A percentile compares a stretch with the other conserved stretches of the same genome.
These are phyloP conservation scores for Leptopilina drosophilae DNA, from an alignment of 2,888 invertebrate genomes.

Conservation along the genomic window DNA sequence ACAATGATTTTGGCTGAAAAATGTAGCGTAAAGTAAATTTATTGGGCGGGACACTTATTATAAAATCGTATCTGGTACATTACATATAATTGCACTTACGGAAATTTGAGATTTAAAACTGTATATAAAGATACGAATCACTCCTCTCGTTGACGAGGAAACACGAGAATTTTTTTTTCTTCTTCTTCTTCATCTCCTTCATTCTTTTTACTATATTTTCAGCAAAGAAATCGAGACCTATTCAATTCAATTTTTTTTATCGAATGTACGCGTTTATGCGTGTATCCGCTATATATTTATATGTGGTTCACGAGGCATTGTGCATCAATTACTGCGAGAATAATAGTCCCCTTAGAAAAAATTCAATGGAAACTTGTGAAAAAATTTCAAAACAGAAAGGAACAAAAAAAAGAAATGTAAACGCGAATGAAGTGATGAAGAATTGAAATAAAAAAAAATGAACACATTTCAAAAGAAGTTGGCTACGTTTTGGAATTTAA, in stretches of 20 bases:
- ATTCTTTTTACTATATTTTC: conserved; percentile 1
- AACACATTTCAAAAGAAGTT: neutral
- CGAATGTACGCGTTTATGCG: conserved; percentile 40
- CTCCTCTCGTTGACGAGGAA: conserved; percentile 32
- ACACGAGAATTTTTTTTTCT: conserved; percentile 24
- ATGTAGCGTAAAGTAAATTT: conserved; percentile 67
- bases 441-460: neutral
- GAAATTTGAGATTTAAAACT: conserved; percentile 62
- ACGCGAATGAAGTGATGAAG: neutral
- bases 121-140: conserved; percentile 18
- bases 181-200: neutral
- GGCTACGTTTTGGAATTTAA: neutral
- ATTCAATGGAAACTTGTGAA: conserved; percentile 36
- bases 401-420: neutral
- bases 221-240: conserved; percentile 31
- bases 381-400: conserved; percentile 24
- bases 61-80: conserved; percentile 47
- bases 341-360: neutral
- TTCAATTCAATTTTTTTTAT: conserved; percentile 19
- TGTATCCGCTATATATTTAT: conserved; percentile 19
- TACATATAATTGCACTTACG: conserved; percentile 52
- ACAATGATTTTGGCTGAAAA: conserved; percentile 64
- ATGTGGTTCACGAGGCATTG: conserved; percentile 10
- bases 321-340: conserved; percentile 39
- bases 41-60: conserved; percentile 61